Evolutionary conservation across 1,140 invertebrate species (phyloP), one percentile per base, ranked within the genome.

Genomic region (Phortica variegata): DNA sequence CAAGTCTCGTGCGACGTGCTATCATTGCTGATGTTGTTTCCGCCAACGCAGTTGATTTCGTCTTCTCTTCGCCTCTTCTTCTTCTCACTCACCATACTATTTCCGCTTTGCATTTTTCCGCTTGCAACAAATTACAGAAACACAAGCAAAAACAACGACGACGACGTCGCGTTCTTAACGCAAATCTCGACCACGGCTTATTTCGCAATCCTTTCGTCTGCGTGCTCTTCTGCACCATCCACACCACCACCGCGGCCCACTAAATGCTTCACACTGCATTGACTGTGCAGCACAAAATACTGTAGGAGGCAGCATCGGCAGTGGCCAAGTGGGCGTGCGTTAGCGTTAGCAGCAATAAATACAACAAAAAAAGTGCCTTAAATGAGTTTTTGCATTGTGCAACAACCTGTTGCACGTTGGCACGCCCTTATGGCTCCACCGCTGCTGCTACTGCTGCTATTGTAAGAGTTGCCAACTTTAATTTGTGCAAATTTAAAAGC

Each of bases 401-500:
- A 12, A 58, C 56, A 60, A 70, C 65, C 61, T 70, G 65, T 70
- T 70, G 65, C 65, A 54, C 47, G 48, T 39, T 46, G 34, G 16
- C 41, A 26, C 15, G 18, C 32, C 32, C 10, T 26, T 10, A n/a
- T n/a, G 8, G 31, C 26, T 29, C 37, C 18, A 29, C 21, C 43
- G 42, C n/a, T n/a, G n/a, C n/a, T n/a, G n/a, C n/a, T n/a, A n/a
- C 23, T 26, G 10, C 23, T 26, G 5, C 10, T 26, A 6, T 26
- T 26, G 23, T 26, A n/a, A n/a, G n/a, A n/a, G n/a, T n/a, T n/a
- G n/a, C n/a, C n/a, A 31, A 63, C 63, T 60, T 63, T 60, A 68
- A 68, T 63, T 66, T 68, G 68, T 62, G 63, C 63, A 66, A 57
- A 68, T 62, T 68, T 66, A 66, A 66, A 60, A 54, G 63, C 47